Evolutionary conservation across 2,797 vertebrate genomes (phyloP), one percentile per base, ranked within the genome.

Genomic region (Danio aesculapii): DNA sequence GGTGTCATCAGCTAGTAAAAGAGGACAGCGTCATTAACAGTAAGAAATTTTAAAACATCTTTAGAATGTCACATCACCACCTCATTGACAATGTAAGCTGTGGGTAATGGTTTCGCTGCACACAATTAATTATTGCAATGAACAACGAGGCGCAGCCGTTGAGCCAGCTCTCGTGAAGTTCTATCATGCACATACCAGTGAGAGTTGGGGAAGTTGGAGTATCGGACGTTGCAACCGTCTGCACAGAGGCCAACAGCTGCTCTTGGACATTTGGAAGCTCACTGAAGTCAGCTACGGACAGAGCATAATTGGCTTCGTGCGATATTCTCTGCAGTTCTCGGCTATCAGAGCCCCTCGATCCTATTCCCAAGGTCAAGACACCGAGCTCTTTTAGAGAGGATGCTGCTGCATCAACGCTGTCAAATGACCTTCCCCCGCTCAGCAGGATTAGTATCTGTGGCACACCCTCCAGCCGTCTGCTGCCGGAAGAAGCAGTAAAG

Each of bases 201-300:
- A 83, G 78, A 53, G 82, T 86, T 75, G 88, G 84, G 43, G 82
- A 81, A 17, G 75, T 30, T 14, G 72, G 50, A 49, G 52, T 69
- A 11, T 44, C 63, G 10, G 53, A n/a, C 30, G 69, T 77, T 64
- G 90, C 14, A 41, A 62, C 21, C 13, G 10, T 30, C 30, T 39
- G 5, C 13, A 64, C 14, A 2, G 84, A 75, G 13, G 64, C 39
- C n/a, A 94, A 83, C 43, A 95, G 77, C 71, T 89, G 93, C 87
- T 94, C 92, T 71, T 94, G 93, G 0, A 95, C 86, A 71, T 83
- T 87, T 19, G 92, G 92, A 17, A 95, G 87, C 61, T 95, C 94
- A 80, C 90, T 89, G 84, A 95, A 95, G 77, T 87, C 93, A 83
- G 81, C 61, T 55, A 83, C n/a, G 8, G 76, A 79, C 0, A 73